Evolutionary conservation across 2,888 invertebrate genomes (phyloP), one percentile per base, ranked within the genome.

Genomic region (Protonemura montana): DNA sequence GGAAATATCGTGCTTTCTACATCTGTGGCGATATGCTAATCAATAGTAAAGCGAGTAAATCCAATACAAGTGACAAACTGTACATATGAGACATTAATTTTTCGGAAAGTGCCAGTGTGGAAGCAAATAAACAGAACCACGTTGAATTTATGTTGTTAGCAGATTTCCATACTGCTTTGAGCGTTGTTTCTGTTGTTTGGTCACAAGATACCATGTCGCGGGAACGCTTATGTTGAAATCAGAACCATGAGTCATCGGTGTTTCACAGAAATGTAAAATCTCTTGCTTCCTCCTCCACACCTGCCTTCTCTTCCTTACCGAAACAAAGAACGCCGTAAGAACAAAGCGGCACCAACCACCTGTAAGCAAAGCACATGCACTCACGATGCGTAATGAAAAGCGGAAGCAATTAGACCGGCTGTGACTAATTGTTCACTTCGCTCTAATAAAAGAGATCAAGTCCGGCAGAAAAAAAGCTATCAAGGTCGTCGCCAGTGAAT

Each of bases 401-500:
- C 81, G 81, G 81, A 81, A 81, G 30, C 28, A 81, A 81, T 78
- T 26, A 78, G n/a, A 13, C 78, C 78, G 28, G 27, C 78, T 78
- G 78, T 28, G 26, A 78, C 78, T 78, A 78, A 78, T 78, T 78
- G 25, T 13, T n/a, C n/a, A 78, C 10, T 27, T 27, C 78, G 78
- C 78, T 78, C 78, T 13, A 78, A 78, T 27, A 27, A 26, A 28
- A 26, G 78, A 78, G 78, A 26, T 27, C 26, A 26, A 26, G 26
- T 78, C 78, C 78, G 28, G 28, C 28, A 78, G 42, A 7, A 25
- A 77, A 41, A 59, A 85, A 83, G 76, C 30, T 76, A 86, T 28
- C 86, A 87, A 87, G 86, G 86, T 87, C 86, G 86, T 42, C 13
- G 16, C 35, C 76, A 81, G 76, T 86, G 86, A 87, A 86, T 86